Base-by-base conservation (phyloP, 1,140 invertebrate species). In the Orussus abietinus region DNA sequence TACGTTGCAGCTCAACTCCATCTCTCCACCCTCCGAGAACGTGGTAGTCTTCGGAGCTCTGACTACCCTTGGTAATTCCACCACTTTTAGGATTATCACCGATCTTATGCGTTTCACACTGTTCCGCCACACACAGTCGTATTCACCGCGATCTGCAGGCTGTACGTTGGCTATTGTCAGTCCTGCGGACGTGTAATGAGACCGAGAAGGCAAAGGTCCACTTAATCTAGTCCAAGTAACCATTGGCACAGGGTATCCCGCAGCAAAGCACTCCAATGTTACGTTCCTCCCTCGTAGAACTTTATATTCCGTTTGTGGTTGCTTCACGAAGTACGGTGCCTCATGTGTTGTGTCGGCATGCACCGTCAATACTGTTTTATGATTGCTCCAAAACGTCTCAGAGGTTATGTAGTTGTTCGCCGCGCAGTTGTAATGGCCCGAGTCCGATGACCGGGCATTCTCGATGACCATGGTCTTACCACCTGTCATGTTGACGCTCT, bases 1-100 rank as follows among this genome's bases (percentile, higher is more conserved):
- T 0, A 83, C 81, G 1, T 57, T 64, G 57, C 88, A 91, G 1
- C 76, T 75, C 1, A 90, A 55, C n/a, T 79, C 75, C 1, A 86
- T 53, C 34, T 78, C 66, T 3, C 80, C 79, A 1, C 82, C 82
- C 55, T 86, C 84, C 29, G 79, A 79, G 2, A 83, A 80, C 0
- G 77, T 75, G 1, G 77, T 75, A 7, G 75, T 69, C 11, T 72
- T 75, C 0, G 82, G 80, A 1, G 76, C 69, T 29, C 74, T 75
- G 1, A 75, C 54, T 1, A 90, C 78, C 6, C 62, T 66, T 0
- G 86, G 84, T 10, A 77, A 69, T 52, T 86, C 82, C 26, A 50
- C 68, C 25, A 67, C 38, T 62, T 71, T 57, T 56, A 81, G 3
- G 52, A 69, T 59, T 63, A 71, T 53, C 38, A 66, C 29, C 45